Evolutionary conservation across 2,797 vertebrate species (phyloP).

Genomic region (Bovichtus variegatus): DNA sequence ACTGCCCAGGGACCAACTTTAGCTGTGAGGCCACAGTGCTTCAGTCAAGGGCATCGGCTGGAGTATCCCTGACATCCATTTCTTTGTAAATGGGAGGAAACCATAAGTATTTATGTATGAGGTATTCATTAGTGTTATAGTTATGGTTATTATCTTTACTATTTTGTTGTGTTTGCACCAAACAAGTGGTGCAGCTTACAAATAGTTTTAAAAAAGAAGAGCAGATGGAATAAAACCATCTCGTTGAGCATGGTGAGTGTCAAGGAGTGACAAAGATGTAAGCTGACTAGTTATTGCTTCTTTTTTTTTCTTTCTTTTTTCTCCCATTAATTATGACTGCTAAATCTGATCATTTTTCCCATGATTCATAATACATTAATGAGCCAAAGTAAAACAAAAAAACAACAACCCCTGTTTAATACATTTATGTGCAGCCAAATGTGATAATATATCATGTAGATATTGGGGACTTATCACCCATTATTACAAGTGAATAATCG

Average conservation of each 20-base stretch:
- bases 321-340: too few relatives aligned
- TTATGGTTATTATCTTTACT: too few relatives aligned
- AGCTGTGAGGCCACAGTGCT: background rate
- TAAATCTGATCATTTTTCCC: background rate
- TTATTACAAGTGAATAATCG: slow-evolving; percentile 18
- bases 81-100: background rate
- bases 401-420: background rate
- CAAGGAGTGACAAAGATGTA: background rate
- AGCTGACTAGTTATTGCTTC: too few relatives aligned
- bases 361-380: background rate
- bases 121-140: background rate
- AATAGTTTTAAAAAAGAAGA: too few relatives aligned
- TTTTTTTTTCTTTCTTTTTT: too few relatives aligned
- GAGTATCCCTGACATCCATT: background rate
- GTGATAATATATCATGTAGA: background rate
- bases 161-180: background rate
- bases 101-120: background rate
- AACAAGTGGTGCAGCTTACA: too few relatives aligned
- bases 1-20: background rate
- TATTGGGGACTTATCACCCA: background rate
- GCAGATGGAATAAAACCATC: too few relatives aligned
- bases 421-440: background rate
- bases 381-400: background rate
- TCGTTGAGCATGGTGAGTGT: background rate
- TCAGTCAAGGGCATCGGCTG: background rate